phyloP scores from a whole-genome alignment of 2,113 vertebrate genomes.

The Hydrolagus affinis region DNA sequence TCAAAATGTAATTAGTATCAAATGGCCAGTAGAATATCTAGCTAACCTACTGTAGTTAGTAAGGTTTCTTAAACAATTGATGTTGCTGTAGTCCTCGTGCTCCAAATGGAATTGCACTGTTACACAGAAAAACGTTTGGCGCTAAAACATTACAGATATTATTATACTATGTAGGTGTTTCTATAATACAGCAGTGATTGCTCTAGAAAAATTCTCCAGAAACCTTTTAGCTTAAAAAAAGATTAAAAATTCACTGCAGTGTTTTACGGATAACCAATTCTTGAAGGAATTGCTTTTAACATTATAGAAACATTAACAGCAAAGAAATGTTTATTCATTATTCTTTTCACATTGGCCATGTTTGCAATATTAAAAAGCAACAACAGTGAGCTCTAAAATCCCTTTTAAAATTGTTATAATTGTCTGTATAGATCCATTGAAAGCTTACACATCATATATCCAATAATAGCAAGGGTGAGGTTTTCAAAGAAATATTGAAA shows the following conservation, averaged over 20 bases:
- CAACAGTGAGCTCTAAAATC: background rate
- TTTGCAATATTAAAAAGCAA: background rate
- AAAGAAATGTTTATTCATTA: background rate
- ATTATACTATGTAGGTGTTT: background rate
- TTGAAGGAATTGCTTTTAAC: background rate
- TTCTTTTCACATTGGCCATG: background rate
- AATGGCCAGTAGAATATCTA: background rate
- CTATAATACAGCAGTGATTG: background rate
- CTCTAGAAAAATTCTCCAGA: background rate
- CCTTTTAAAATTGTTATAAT: no score
- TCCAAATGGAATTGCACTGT: background rate
- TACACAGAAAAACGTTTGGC: background rate
- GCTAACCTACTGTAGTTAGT: background rate
- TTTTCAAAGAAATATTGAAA: slow-evolving; percentile 2
- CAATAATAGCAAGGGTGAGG: background rate
- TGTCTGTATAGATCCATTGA: no score
- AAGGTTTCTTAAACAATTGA: background rate
- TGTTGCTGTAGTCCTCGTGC: background rate
- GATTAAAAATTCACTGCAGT: background rate
- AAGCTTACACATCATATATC: no score
- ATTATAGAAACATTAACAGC: background rate
- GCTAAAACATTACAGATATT: background rate
- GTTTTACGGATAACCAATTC: background rate
- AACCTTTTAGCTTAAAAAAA: background rate
- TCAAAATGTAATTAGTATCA: background rate